These are phyloP conservation scores for Aurelia coerulea DNA, from an alignment of 30 jellyfish, hydroid and myxozoan genomes.

Conservation along the genomic window DNA sequence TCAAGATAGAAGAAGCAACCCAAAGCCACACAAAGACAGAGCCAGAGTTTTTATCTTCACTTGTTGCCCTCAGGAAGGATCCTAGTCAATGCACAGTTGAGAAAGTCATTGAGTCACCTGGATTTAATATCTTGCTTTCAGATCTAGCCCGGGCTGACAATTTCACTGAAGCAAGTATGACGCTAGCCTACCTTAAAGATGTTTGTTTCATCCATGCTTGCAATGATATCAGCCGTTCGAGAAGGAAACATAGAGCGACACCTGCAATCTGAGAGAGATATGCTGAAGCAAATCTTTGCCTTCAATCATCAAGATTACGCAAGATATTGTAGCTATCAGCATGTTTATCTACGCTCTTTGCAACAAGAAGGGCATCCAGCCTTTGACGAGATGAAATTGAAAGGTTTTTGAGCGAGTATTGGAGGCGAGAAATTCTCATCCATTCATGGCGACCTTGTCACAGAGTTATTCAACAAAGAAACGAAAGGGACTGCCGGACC, in stretches of 20 bases:
- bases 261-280: slow-evolving; percentile 43
- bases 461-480: slow-evolving; percentile 57
- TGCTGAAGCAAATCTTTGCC: slow-evolving; percentile 39
- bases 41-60: not conserved
- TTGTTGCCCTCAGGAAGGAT: slow-evolving; percentile 5
- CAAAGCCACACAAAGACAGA: not conserved
- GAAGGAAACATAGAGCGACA: slow-evolving; percentile 49
- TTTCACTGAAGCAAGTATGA: slow-evolving; percentile 27
- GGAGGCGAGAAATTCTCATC: slow-evolving; percentile 43
- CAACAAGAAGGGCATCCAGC: slow-evolving; percentile 53
- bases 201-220: slow-evolving; percentile 51
- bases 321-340: slow-evolving; percentile 49
- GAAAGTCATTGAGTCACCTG: slow-evolving; percentile 10
- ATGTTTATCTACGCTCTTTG: slow-evolving; percentile 13
- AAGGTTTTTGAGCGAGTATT: slow-evolving; percentile 44
- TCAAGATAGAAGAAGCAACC: slow-evolving; percentile 12
- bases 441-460: slow-evolving; percentile 59
- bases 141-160: not conserved
- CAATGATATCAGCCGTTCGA: slow-evolving; percentile 49
- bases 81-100: slow-evolving; percentile 16
- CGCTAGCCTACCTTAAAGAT: slow-evolving; percentile 42
- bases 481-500: slow-evolving; percentile 67
- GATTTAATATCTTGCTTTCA: not conserved
- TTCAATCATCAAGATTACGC: slow-evolving; percentile 63
- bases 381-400: slow-evolving; percentile 19